phyloP scores from a whole-genome alignment of 2,888 invertebrate genomes.

The Cephus sareptanus region DNA sequence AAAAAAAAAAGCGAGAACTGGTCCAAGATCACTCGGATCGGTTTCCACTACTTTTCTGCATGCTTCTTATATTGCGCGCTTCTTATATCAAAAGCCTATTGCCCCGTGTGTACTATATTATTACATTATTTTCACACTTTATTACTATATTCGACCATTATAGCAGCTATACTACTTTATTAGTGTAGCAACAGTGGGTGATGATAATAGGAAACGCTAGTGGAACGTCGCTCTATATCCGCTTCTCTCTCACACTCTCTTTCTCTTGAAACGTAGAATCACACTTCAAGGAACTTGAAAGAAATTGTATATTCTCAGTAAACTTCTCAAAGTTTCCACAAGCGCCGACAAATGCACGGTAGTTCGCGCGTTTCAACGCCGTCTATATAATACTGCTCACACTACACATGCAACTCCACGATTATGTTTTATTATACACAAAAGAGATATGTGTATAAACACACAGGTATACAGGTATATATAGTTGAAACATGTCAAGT shows the following conservation, averaged over 20 bases:
- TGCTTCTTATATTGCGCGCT: conserved; percentile 30
- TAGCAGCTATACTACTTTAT: not conserved
- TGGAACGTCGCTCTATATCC: not conserved
- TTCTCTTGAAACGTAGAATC: not conserved
- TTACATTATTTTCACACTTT: conserved; percentile 12
- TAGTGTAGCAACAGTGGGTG: not conserved
- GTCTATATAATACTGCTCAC: not conserved
- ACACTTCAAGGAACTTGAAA: not conserved
- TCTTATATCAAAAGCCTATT: conserved; percentile 26
- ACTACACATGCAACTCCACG: not conserved
- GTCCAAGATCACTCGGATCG: conserved; percentile 7
- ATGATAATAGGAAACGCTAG: conserved; percentile 2
- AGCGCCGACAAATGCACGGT: not conserved
- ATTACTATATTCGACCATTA: not conserved
- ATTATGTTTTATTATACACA: not conserved
- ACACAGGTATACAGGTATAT: not conserved
- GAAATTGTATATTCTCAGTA: not conserved
- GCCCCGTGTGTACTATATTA: conserved; percentile 28
- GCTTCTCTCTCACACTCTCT: not conserved
- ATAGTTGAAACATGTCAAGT: not conserved
- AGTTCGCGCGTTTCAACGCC: not conserved
- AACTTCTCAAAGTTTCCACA: not conserved
- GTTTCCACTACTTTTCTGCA: conserved; percentile 28
- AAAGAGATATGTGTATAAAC: not conserved
- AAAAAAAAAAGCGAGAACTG: not conserved